Percentiles rank a stretch among this genome's conserved stretches.
phyloP scores from a whole-genome alignment of 2,113 vertebrate species.

The Cervus canadensis region DNA sequence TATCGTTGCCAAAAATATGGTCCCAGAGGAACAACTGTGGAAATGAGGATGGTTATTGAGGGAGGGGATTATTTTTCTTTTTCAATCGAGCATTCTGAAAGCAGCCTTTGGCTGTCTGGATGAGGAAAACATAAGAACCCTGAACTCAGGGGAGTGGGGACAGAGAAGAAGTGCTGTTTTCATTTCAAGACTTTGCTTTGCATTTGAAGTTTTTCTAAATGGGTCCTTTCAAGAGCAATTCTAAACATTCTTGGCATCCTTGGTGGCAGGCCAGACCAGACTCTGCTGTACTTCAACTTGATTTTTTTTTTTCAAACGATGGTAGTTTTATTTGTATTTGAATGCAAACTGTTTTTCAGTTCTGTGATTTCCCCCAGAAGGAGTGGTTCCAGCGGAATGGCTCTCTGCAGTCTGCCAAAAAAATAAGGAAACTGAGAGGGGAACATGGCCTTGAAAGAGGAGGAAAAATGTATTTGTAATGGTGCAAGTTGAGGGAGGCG shows the following conservation, averaged over 20 bases:
- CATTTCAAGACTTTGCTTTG: conserved; percentile 23
- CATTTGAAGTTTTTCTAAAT: conserved; percentile 18
- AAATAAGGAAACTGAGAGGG: not conserved
- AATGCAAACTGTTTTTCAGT: conserved; percentile 34
- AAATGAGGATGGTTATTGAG: not conserved
- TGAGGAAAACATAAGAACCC: not conserved
- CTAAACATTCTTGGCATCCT: conserved; percentile 26
- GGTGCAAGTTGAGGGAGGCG: not conserved
- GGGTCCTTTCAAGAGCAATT: conserved; percentile 35
- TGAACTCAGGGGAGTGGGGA: not conserved
- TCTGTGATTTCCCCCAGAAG: not conserved
- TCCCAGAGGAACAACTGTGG: not conserved
- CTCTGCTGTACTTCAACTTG: conserved; percentile 4
- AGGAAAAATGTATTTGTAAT: not conserved
- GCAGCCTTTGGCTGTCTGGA: not conserved
- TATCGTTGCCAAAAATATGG: not conserved
- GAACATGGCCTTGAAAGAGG: not conserved
- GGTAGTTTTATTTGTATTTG: conserved; percentile 16
- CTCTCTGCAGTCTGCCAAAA: not conserved
- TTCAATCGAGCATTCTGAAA: not conserved
- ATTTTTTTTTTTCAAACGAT: not conserved
- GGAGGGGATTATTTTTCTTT: not conserved
- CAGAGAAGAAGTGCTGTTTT: conserved; percentile 28
- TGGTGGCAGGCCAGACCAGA: not conserved
- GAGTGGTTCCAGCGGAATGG: not conserved